Evolutionary conservation across 2,888 invertebrate genomes (phyloP).

Genomic region (Polydrusus pterygomalis): DNA sequence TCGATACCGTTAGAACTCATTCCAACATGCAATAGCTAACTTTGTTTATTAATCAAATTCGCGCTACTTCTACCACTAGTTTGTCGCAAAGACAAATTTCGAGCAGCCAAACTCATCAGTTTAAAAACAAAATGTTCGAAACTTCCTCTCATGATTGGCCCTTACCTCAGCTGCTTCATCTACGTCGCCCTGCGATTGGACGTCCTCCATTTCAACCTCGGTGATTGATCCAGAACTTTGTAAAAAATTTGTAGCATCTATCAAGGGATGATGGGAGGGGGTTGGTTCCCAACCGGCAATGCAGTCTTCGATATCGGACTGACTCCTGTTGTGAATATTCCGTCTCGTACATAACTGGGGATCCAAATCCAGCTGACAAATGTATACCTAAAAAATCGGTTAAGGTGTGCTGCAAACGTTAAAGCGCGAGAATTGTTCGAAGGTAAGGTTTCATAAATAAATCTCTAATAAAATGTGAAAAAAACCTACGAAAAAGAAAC

Average conservation of each 20-base stretch:
- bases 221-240: slow-evolving; percentile 88
- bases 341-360: slow-evolving; percentile 84
- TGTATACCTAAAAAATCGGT: slow-evolving; percentile 82
- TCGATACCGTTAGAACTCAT: no score
- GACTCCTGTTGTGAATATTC: slow-evolving; percentile 88
- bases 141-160: no score
- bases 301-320: slow-evolving; percentile 85
- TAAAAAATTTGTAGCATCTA: slow-evolving; percentile 89
- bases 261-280: slow-evolving; percentile 85
- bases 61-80: no score
- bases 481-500: no score
- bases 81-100: background rate
- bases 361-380: slow-evolving; percentile 91
- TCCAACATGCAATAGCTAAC: no score
- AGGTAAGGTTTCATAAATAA: no score
- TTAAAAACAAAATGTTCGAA: background rate
- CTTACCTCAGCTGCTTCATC: slow-evolving; percentile 71
- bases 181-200: slow-evolving; percentile 71
- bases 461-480: no score
- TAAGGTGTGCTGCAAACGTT: no score
- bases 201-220: slow-evolving; percentile 88
- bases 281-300: slow-evolving; percentile 84
- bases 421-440: no score
- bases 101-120: no score
- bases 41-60: no score